phyloP scores from a whole-genome alignment of 1,140 invertebrate genomes.

The Wasmannia auropunctata region DNA sequence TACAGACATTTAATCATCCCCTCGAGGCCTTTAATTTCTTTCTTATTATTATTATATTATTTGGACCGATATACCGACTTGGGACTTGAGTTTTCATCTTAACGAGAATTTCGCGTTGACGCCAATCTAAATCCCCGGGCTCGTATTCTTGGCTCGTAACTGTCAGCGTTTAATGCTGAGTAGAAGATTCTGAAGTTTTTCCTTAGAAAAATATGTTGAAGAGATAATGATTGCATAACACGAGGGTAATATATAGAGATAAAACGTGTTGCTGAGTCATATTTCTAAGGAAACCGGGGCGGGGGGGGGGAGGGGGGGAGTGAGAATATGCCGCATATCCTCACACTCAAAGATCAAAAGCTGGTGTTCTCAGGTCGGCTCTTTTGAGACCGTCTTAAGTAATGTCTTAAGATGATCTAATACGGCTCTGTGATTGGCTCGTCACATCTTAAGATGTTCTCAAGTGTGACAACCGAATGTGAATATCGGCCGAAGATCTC shows the following conservation, averaged over 20 bases:
- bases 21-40: background rate
- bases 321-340: background rate
- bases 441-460: no score
- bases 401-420: no score
- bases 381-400: no score
- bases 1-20: background rate
- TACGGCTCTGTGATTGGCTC: no score
- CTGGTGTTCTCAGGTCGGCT: no score
- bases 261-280: no score
- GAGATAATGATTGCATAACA: background rate
- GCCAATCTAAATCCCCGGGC: background rate
- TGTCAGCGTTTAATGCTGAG: background rate
- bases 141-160: background rate
- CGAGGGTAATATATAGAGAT: background rate
- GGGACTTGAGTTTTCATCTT: background rate
- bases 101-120: background rate
- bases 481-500: no score
- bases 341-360: background rate
- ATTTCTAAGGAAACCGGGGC: background rate
- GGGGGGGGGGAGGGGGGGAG: no score
- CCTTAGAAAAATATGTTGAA: background rate
- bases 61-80: background rate
- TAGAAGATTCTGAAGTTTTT: background rate
- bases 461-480: no score
- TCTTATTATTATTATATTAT: slow-evolving; percentile 25